Evolutionary conservation across 1,140 invertebrate genomes (phyloP), one percentile per base, ranked within the genome.

Genomic region (Arctopsyche grandis): DNA sequence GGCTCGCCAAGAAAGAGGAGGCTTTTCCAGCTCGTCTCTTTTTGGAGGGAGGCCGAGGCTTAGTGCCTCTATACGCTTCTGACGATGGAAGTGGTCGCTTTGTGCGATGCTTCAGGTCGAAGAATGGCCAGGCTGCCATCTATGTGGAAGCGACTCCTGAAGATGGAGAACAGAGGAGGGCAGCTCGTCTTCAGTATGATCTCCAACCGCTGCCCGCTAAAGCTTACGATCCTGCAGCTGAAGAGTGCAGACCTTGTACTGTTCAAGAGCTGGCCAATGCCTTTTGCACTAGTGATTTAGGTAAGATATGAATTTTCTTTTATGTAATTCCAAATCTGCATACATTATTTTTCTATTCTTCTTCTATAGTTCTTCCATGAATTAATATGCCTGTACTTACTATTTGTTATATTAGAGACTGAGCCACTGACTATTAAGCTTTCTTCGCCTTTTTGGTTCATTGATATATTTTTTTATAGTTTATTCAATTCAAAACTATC

Each of bases 211-310:
- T 92, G 26, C 87, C 89, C 0, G 84, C 84, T 46, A 83, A 84
- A 79, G 83, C 86, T 74, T 89, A 89, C 79, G 90, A 92, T 83
- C 90, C 91, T 0, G 85, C 89, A 43, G 90, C 92, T 82, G 91
- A 91, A 85, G 94, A 95, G 80, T 96, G 94, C 85, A 88, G 93
- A 74, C 94, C 94, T 0, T 96, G 95, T 84, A 91, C 91, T 0
- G 91, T 91, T 58, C 91, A 93, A 4, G 93, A 96, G 85, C 83
- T 95, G 58, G 91, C 94, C 14, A 90, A 93, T 44, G 91, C 93
- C 7, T 96, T 93, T 84, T 96, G 94, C 85, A 92, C 92, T 14
- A 95, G 93, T 83, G 94, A 96, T 87, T 89, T 95, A 83, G 94
- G 92, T 93, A 84, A 89, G 91, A 85, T 79, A 71, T 71, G 0